These are phyloP conservation scores for Limnothrissa miodon DNA, from an alignment of 2,113 vertebrate species.

Conservation along the genomic window DNA sequence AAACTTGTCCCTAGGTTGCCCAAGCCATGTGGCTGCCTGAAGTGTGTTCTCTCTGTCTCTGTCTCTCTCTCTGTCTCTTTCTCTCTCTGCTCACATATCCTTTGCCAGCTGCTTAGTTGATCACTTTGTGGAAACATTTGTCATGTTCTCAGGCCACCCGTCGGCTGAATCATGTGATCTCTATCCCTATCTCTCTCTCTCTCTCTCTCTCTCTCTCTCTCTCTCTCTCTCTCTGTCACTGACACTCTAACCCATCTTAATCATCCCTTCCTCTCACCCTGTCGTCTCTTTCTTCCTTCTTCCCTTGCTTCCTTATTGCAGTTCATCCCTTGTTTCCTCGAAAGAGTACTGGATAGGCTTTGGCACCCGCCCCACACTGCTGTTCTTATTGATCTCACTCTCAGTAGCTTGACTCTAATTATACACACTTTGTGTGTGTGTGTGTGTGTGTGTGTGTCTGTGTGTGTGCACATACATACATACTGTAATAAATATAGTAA, in stretches of 20 bases:
- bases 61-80: too few species aligned
- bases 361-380: conserved; percentile 38
- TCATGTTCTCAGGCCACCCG: neutral
- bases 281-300: conserved; percentile 28
- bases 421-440: neutral
- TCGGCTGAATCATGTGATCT: neutral
- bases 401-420: neutral
- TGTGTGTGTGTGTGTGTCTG: neutral
- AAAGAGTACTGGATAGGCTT: neutral
- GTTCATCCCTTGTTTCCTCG: neutral
- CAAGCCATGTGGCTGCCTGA: neutral
- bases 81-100: conserved; percentile 57
- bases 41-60: neutral
- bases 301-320: conserved; percentile 1
- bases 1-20: too few species aligned
- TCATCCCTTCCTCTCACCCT: neutral
- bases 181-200: neutral
- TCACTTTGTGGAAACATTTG: conserved; percentile 4
- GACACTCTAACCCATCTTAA: neutral
- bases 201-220: neutral
- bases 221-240: conserved; percentile 16
- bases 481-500: neutral
- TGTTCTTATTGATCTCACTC: neutral
- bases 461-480: neutral
- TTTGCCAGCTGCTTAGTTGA: neutral